phyloP scores from a whole-genome alignment of 2,888 invertebrate species.

The Kuschelorhynchus macadamiae region DNA sequence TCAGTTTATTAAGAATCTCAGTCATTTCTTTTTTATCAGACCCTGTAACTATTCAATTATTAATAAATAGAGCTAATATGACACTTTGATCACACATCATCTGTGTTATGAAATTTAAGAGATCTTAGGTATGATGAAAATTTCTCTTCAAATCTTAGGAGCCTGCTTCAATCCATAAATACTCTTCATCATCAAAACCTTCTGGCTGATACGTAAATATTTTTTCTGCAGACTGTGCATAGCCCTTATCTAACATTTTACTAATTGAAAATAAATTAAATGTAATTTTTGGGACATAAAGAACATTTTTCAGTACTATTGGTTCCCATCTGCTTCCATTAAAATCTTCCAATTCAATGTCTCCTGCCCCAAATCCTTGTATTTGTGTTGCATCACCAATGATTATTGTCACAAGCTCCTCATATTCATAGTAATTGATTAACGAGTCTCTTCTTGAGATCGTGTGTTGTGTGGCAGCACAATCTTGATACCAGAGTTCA shows the following conservation, averaged over 20 bases:
- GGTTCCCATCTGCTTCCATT: slow-evolving; percentile 22
- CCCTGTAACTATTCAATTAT: background rate
- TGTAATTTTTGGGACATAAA: slow-evolving; percentile 31
- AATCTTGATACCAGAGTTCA: slow-evolving; percentile 7
- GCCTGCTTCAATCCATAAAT: too few species aligned
- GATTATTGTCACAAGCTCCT: background rate
- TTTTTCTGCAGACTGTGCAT: slow-evolving; percentile 6
- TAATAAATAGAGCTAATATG: too few species aligned
- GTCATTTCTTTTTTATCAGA: background rate
- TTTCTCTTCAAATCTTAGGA: too few species aligned
- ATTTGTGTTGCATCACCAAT: slow-evolving; percentile 19
- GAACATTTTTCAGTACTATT: slow-evolving; percentile 23
- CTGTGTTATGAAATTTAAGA: too few species aligned
- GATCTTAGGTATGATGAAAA: too few species aligned
- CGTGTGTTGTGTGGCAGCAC: slow-evolving; percentile 53
- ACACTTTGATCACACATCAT: too few species aligned
- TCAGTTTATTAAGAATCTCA: background rate
- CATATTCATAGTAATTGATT: background rate
- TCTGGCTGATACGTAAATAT: too few species aligned
- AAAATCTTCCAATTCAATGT: slow-evolving; percentile 26
- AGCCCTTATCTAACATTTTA: slow-evolving; percentile 18
- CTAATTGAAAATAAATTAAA: slow-evolving; percentile 42
- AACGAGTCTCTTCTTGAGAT: slow-evolving; percentile 50
- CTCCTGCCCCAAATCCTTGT: slow-evolving; percentile 29
- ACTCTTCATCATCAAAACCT: too few species aligned